Base-by-base conservation (phyloP, 2,797 vertebrate species). In the Coracias cyanogaster region DNA sequence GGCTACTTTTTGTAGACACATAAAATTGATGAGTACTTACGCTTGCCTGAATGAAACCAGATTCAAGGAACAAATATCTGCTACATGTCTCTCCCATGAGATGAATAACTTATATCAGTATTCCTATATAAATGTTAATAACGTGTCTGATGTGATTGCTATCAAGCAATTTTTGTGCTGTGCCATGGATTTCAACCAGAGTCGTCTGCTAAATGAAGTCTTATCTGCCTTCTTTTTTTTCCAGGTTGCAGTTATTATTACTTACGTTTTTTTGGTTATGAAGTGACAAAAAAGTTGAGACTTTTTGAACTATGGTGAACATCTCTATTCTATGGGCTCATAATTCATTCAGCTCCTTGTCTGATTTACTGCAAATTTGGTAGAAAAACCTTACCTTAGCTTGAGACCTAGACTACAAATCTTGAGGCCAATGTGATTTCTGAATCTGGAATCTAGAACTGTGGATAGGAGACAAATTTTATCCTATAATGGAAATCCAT, bases 341-440 rank as follows among this genome's bases (percentile, higher is more conserved):
- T 93, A 95, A 94, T 78, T 96, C 88, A 89, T 58, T 37, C 8
- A 84, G 28, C 15, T 86, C 14, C 31, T 79, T 86, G 49, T 77
- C 67, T 93, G 83, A 92, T 90, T 96, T 96, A 95, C 83, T 82
- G 60, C 74, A 90, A 89, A 93, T 92, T 89, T 91, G 41, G 83
- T 82, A 64, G 55, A 71, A 89, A 92, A 91, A 54, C 22, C 81
- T 60, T 94, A 82, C 52, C 60, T 93, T 60, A 85, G 37, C 74
- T 82, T 80, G 67, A 89, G 78, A 90, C 43, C 45, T 65, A 51
- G 33, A 35, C 88, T 90, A 58, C 90, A 96, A 93, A 93, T 94
- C 86, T 89, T 91, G 28, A 84, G 29, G 39, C 39, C 31, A 67
- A 49, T 60, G 64, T 94, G 80, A 94, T 95, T 93, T 95, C 66